Evolutionary conservation across 92 coral and sea anemone genomes (phyloP).

Genomic region (Ricordea florida): DNA sequence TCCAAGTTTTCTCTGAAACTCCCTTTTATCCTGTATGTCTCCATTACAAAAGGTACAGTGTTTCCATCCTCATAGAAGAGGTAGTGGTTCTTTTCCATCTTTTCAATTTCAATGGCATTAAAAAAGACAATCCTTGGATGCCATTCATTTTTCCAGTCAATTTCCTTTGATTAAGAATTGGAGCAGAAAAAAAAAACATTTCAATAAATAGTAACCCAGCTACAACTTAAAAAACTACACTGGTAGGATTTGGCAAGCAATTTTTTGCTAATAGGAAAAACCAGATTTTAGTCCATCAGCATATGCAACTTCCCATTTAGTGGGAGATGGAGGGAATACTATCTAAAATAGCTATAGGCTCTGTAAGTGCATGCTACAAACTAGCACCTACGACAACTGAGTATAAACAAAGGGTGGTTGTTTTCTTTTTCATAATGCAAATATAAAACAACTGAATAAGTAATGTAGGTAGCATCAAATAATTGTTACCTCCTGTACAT

Average conservation of each 20-base stretch:
- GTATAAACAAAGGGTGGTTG: too few relatives aligned
- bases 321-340: too few relatives aligned
- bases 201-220: too few relatives aligned
- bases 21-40: slow-evolving; percentile 62
- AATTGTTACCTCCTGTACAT: background rate
- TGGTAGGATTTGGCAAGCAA: too few relatives aligned
- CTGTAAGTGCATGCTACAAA: too few relatives aligned
- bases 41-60: slow-evolving; percentile 56
- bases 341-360: too few relatives aligned
- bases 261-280: too few relatives aligned
- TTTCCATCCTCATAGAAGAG: slow-evolving; percentile 56
- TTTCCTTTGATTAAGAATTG: too few relatives aligned
- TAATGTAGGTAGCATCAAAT: background rate
- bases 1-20: slow-evolving; percentile 75
- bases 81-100: slow-evolving; percentile 56
- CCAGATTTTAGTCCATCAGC: too few relatives aligned
- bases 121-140: slow-evolving; percentile 70
- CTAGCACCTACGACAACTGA: too few relatives aligned
- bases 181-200: background rate
- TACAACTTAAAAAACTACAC: too few relatives aligned
- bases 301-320: too few relatives aligned
- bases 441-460: background rate
- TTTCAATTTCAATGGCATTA: slow-evolving; percentile 62
- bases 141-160: slow-evolving; percentile 72
- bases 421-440: background rate